phyloP scores from a whole-genome alignment of 2,113 vertebrate species.

The Cryptotis parvus region DNA sequence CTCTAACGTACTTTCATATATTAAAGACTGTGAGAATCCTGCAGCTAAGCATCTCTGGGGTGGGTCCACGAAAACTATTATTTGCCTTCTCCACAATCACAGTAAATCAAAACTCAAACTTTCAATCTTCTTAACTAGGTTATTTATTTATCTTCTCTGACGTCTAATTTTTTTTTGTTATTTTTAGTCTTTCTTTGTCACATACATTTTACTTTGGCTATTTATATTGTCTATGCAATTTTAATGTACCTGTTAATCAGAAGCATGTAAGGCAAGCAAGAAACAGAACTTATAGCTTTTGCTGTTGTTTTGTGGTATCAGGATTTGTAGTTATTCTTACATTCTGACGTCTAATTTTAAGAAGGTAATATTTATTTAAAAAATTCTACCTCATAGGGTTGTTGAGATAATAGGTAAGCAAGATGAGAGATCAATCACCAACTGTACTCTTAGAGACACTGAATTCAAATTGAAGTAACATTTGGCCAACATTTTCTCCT shows the following conservation, averaged over 20 bases:
- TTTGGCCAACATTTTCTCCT: neutral
- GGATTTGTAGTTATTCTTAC: conserved; percentile 78
- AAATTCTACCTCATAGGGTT: no score
- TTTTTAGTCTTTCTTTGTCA: conserved; percentile 51
- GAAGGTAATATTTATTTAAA: no score
- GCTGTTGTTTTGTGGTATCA: conserved; percentile 79
- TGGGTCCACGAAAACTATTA: no score
- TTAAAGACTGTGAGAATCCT: conserved; percentile 1
- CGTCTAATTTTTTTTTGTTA: no score
- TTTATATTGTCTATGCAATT: conserved; percentile 86
- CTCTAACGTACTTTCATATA: neutral
- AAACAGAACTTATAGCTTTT: conserved; percentile 75
- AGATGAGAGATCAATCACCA: neutral
- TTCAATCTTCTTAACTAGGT: no score
- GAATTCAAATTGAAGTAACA: neutral
- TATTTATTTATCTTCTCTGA: no score
- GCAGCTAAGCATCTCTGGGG: neutral
- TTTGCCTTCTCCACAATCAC: no score
- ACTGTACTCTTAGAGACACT: neutral
- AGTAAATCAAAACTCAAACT: no score
- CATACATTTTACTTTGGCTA: conserved; percentile 79
- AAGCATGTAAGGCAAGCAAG: conserved; percentile 84
- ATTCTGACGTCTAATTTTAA: no score
- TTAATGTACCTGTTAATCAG: conserved; percentile 84
- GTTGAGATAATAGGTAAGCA: no score